Percentiles rank a stretch among this genome's conserved stretches.
phyloP scores from a whole-genome alignment of 2,113 vertebrate species.

The Himantopus leucocephalus region DNA sequence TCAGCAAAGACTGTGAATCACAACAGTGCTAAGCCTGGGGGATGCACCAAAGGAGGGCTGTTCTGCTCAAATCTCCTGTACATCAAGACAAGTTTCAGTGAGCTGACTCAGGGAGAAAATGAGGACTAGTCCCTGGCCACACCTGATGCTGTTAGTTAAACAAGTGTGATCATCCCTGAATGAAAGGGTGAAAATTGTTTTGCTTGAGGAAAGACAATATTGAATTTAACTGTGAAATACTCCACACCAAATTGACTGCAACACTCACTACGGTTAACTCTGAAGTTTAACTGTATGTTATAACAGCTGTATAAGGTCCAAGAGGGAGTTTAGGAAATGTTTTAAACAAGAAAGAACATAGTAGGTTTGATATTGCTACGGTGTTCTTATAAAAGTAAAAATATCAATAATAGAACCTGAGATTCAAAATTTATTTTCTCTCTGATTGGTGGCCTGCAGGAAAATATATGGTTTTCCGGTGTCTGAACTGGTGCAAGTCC shows the following conservation, averaged over 20 bases:
- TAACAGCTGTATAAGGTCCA: background rate
- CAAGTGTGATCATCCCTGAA: background rate
- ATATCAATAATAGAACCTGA: background rate
- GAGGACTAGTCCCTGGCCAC: background rate
- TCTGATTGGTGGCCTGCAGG: background rate
- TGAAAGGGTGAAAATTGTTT: background rate
- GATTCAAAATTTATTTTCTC: slow-evolving; percentile 3
- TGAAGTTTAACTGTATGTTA: background rate
- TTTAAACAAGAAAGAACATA: background rate
- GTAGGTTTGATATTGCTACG: background rate
- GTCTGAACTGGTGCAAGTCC: background rate
- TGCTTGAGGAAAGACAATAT: background rate
- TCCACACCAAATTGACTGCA: background rate
- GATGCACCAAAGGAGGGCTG: background rate
- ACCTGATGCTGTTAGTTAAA: background rate
- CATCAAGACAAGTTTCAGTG: background rate
- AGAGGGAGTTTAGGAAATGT: background rate
- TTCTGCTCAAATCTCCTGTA: background rate
- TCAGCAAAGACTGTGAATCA: background rate
- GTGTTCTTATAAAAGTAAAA: background rate
- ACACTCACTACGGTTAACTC: background rate
- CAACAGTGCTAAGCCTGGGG: background rate
- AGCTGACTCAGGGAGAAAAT: background rate
- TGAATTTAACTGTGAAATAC: background rate
- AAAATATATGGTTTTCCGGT: background rate